phyloP scores from a whole-genome alignment of 1,140 invertebrate species.

The Neodiprion lecontei region DNA sequence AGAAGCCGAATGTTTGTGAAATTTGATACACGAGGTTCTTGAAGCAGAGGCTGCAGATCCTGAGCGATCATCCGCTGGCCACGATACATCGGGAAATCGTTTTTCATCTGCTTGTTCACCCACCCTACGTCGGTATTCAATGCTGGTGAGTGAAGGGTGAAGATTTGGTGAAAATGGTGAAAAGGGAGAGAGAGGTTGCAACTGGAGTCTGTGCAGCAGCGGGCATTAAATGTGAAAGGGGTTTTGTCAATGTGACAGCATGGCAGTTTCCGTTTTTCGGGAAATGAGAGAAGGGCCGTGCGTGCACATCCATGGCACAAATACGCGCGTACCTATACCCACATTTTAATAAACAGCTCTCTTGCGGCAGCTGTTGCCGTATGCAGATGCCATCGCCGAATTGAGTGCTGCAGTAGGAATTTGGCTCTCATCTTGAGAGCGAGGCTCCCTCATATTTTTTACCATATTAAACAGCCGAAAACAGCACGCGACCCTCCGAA shows the following conservation, averaged over 20 bases:
- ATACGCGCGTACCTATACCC: no score
- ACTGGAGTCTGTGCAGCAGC: background rate
- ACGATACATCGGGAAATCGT: background rate
- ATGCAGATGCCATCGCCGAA: no score
- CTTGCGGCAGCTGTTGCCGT: no score
- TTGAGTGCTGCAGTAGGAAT: no score
- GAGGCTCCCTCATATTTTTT: no score
- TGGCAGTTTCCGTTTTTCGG: no score
- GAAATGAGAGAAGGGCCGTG: no score
- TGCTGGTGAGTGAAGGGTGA: background rate
- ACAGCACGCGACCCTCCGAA: background rate
- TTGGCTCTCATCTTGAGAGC: no score
- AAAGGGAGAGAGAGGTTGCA: background rate
- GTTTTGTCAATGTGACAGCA: no score
- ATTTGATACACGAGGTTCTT: background rate
- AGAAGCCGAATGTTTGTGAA: background rate
- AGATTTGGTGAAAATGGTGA: background rate
- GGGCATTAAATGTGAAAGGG: no score
- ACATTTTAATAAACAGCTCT: no score
- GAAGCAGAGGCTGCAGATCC: background rate
- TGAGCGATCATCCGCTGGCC: background rate
- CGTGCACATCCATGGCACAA: no score
- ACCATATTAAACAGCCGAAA: background rate
- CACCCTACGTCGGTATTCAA: background rate
- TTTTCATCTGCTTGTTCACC: background rate